A percentile compares a stretch with the other conserved stretches of the same genome.
phyloP scores from a whole-genome alignment of 2,888 invertebrate genomes.

The Dicranocentrus wangi region DNA sequence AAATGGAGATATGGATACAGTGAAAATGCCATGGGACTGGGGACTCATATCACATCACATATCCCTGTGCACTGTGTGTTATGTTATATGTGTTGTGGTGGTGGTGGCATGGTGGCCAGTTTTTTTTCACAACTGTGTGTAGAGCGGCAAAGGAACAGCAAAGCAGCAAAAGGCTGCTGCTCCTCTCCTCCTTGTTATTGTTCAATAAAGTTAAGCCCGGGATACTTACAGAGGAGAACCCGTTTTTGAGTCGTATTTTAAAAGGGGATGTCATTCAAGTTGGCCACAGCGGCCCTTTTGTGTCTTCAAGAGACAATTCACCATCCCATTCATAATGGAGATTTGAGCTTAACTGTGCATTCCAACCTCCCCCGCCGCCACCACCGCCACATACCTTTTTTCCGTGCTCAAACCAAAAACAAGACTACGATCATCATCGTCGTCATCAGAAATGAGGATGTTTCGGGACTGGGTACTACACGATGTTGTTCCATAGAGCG shows the following conservation, averaged over 20 bases:
- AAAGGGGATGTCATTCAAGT: conserved; percentile 38
- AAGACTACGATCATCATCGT: too few species aligned
- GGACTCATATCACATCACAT: too few species aligned
- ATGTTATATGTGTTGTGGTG: too few species aligned
- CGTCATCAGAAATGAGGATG: too few species aligned
- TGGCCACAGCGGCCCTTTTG: conserved; percentile 41
- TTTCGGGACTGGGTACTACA: too few species aligned
- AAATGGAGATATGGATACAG: too few species aligned
- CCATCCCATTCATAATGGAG: conserved; percentile 50
- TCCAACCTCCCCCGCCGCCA: conserved; percentile 11
- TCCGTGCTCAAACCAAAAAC: too few species aligned
- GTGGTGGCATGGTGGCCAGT: background rate
- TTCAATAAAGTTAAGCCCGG: conserved; percentile 48
- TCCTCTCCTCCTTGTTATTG: too few species aligned
- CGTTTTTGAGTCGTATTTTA: conserved; percentile 24
- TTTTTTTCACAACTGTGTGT: background rate
- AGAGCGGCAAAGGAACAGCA: background rate
- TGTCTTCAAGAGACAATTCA: conserved; percentile 49
- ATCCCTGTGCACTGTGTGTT: too few species aligned
- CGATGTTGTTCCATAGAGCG: too few species aligned
- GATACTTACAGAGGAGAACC: conserved; percentile 5
- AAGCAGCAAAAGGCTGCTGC: background rate
- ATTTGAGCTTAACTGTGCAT: conserved; percentile 50
- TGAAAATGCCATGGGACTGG: too few species aligned
- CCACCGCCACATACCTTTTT: background rate